Evolutionary conservation across 2,797 vertebrate species (phyloP).

Genomic region (Phyllotis vaccarum): DNA sequence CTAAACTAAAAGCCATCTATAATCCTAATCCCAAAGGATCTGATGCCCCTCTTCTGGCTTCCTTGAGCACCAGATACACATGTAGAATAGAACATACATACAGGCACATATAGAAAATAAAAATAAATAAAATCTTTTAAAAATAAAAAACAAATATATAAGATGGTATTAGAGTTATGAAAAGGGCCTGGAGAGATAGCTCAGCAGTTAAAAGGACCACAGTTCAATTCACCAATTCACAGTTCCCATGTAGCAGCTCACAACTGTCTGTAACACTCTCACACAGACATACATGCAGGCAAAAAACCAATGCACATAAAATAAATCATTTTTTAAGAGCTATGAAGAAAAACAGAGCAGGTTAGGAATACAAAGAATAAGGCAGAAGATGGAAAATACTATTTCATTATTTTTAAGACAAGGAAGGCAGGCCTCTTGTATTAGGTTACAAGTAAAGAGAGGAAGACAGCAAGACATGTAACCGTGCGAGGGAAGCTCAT

Average conservation of each 20-base stretch:
- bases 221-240: neutral
- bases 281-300: neutral
- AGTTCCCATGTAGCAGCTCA: neutral
- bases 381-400: neutral
- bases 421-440: neutral
- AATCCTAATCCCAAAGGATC: too few species aligned
- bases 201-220: neutral
- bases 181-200: neutral
- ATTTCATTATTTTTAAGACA: slow-evolving; percentile 1
- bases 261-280: neutral
- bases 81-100: neutral
- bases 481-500: neutral
- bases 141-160: neutral
- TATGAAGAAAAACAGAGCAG: neutral
- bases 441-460: neutral
- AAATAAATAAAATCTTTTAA: neutral
- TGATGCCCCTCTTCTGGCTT: neutral
- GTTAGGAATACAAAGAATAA: slow-evolving; percentile 27
- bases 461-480: neutral
- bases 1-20: neutral
- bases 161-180: neutral
- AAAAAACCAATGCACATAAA: neutral
- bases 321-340: neutral
- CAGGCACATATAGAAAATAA: neutral
- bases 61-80: neutral